These are phyloP conservation scores for Anoplius nigerrimus DNA, from an alignment of 2,888 invertebrate genomes.

Conservation along the genomic window DNA sequence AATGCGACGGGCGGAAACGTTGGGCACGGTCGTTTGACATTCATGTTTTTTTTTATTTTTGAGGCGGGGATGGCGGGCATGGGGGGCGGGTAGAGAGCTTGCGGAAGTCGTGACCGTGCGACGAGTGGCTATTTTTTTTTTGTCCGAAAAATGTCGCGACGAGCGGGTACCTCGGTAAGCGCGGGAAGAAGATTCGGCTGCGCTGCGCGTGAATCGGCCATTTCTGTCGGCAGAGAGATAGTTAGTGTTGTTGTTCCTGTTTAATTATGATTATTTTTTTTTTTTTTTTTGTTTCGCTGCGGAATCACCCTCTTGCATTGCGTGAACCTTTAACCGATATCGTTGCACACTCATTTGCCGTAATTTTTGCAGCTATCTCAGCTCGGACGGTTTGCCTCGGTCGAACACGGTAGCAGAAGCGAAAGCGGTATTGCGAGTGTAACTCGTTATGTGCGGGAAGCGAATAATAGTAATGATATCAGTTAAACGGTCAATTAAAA, in stretches of 20 bases:
- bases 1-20: too few species aligned
- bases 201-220: too few species aligned
- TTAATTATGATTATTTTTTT: too few species aligned
- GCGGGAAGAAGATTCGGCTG: not conserved
- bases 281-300: not conserved
- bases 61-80: not conserved
- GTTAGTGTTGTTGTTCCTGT: too few species aligned
- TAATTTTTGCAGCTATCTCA: too few species aligned
- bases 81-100: not conserved
- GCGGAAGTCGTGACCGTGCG: not conserved
- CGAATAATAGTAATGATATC: slow-evolving; percentile 14
- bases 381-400: not conserved
- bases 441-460: too few species aligned
- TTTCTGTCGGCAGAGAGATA: too few species aligned
- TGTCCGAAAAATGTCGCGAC: not conserved
- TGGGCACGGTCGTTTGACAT: too few species aligned
- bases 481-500: slow-evolving; percentile 24
- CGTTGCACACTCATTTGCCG: not conserved
- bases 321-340: slow-evolving; percentile 33
- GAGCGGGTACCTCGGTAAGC: too few species aligned
- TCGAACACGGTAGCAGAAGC: not conserved
- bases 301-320: slow-evolving; percentile 19
- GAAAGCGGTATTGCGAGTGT: too few species aligned
- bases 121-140: not conserved
- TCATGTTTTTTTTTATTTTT: not conserved